Conservation (phyloP, 2,797 vertebrate species). For the Melopsittacus undulatus region DNA sequence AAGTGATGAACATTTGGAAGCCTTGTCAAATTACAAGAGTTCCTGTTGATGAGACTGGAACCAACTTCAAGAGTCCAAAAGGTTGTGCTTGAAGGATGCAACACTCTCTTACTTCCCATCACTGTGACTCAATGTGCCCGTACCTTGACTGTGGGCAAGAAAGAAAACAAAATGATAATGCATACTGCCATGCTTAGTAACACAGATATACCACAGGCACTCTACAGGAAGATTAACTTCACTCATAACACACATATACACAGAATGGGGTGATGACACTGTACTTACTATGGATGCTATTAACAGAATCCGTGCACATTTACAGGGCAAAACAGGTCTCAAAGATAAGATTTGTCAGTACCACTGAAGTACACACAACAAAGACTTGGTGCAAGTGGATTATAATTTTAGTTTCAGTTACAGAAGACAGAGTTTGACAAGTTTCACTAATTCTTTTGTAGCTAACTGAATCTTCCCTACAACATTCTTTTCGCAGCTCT, state of each 20-base stretch:
- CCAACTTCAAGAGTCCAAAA: background rate
- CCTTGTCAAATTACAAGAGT: background rate
- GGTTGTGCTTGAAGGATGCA: background rate
- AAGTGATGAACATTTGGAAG: background rate
- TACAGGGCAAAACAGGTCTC: background rate
- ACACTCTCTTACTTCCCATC: background rate
- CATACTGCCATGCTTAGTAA: background rate
- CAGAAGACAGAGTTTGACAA: background rate
- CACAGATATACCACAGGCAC: background rate
- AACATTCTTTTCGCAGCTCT: background rate
- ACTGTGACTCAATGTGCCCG: background rate
- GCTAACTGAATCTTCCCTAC: background rate
- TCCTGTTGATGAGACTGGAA: background rate
- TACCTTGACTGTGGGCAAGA: background rate
- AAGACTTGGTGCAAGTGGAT: background rate
- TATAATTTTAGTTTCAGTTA: background rate
- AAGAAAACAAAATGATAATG: background rate
- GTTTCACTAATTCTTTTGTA: background rate
- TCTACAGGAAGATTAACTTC: background rate
- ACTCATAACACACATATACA: background rate
- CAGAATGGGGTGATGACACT: background rate
- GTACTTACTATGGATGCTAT: background rate
- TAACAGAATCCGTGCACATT: background rate
- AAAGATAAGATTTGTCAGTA: background rate
- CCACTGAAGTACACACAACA: background rate